Evolutionary conservation across 2,888 invertebrate genomes (phyloP).

Genomic region (Elysia crispata): DNA sequence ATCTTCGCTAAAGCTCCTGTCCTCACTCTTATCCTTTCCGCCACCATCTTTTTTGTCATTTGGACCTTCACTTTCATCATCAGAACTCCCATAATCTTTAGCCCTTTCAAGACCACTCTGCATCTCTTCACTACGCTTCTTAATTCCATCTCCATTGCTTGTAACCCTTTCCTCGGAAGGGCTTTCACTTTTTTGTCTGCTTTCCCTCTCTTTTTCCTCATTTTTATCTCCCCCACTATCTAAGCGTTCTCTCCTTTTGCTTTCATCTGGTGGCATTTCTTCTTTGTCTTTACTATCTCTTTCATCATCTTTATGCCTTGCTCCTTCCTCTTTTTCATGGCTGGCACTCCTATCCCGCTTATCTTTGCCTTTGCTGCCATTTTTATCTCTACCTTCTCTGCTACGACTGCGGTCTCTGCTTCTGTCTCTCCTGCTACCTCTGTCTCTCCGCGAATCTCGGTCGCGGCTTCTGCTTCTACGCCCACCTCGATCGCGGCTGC

Average conservation of each 20-base stretch:
- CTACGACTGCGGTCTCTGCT: background rate
- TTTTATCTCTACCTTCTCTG: background rate
- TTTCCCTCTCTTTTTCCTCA: too few species aligned
- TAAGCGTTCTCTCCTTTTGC: background rate
- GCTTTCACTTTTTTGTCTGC: too few species aligned
- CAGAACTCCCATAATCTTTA: too few species aligned
- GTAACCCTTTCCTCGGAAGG: too few species aligned
- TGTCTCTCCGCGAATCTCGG: background rate
- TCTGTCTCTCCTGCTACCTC: background rate
- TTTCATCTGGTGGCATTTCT: background rate
- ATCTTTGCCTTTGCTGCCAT: background rate
- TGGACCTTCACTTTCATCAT: too few species aligned
- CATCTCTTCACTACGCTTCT: too few species aligned
- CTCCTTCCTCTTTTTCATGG: constrained; percentile 19
- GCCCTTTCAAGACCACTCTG: too few species aligned
- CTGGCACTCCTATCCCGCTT: background rate
- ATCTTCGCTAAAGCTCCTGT: too few species aligned
- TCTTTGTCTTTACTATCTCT: background rate
- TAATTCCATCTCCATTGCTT: too few species aligned
- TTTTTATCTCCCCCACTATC: background rate
- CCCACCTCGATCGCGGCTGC: constrained; percentile 37
- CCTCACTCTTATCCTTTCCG: too few species aligned
- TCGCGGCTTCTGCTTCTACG: constrained; percentile 34
- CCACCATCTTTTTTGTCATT: too few species aligned
- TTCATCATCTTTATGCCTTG: constrained; percentile 10